These are phyloP conservation scores for Oikopleura vanhoeffeni DNA, from an alignment of 23 tunicate genomes.

Conservation along the genomic window DNA sequence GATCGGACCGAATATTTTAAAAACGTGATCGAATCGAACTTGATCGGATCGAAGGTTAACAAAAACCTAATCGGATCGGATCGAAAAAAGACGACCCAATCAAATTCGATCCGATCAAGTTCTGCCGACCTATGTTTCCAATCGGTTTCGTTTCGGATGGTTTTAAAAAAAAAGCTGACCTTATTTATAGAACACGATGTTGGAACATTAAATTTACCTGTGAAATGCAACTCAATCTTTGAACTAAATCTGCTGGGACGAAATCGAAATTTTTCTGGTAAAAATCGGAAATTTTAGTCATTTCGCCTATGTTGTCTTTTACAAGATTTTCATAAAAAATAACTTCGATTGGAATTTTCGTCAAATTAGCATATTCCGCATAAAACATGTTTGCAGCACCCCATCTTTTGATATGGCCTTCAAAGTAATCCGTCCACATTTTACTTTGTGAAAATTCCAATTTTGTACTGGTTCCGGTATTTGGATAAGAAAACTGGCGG, in stretches of 20 bases:
- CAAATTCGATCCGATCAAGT: too few species aligned
- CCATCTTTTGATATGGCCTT: neutral
- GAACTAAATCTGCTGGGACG: neutral
- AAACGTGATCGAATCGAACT: too few species aligned
- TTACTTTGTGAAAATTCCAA: neutral
- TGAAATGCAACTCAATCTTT: neutral
- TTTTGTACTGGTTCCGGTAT: neutral
- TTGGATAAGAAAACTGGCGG: neutral
- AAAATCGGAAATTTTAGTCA: neutral
- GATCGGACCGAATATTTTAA: too few species aligned
- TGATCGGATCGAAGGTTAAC: too few species aligned
- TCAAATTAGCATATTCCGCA: neutral
- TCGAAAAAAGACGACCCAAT: too few species aligned
- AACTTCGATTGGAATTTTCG: neutral
- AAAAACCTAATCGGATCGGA: too few species aligned
- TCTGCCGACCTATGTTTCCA: too few species aligned
- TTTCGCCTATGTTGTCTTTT: neutral
- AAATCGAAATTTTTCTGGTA: neutral
- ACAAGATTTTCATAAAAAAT: neutral
- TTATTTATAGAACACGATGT: too few species aligned
- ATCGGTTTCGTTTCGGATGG: too few species aligned
- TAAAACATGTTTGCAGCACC: neutral
- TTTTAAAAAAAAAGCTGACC: too few species aligned
- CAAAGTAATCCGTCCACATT: neutral
- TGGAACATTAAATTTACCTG: too few species aligned